phyloP scores from a whole-genome alignment of 2,888 invertebrate genomes.

The Brachycybe producta region DNA sequence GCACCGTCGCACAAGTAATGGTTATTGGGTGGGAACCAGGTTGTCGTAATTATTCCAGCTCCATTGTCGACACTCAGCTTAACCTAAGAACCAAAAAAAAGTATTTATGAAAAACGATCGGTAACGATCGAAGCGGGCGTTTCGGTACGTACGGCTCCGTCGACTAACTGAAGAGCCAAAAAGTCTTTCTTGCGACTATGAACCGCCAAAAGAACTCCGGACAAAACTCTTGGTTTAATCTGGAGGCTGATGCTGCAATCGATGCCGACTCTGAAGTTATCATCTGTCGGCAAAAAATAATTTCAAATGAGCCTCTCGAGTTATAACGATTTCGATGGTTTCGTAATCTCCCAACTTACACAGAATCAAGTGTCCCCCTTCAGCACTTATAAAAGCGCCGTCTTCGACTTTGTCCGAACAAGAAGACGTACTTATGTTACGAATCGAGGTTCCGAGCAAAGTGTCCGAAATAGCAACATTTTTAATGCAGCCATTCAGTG shows the following conservation, averaged over 20 bases:
- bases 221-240: slow-evolving; percentile 68
- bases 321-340: neutral
- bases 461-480: slow-evolving; percentile 38
- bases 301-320: slow-evolving; percentile 1
- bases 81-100: slow-evolving; percentile 34
- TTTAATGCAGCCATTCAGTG: slow-evolving; percentile 72
- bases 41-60: slow-evolving; percentile 61
- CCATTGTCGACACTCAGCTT: slow-evolving; percentile 71
- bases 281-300: slow-evolving; percentile 38
- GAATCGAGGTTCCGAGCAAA: slow-evolving; percentile 48
- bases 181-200: slow-evolving; percentile 64
- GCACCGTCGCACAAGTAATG: slow-evolving; percentile 79
- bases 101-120: neutral
- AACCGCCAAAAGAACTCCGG: slow-evolving; percentile 73
- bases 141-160: slow-evolving; percentile 53
- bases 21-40: slow-evolving; percentile 50
- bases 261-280: slow-evolving; percentile 63
- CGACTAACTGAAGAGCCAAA: slow-evolving; percentile 70
- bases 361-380: slow-evolving; percentile 53
- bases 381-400: slow-evolving; percentile 71
- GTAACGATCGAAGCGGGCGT: too few species aligned
- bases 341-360: slow-evolving; percentile 32
- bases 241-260: slow-evolving; percentile 68
- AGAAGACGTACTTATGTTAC: slow-evolving; percentile 54
- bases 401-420: slow-evolving; percentile 65